Base-by-base conservation (phyloP, 2,888 invertebrate genomes). In the Morpho achilles region DNA sequence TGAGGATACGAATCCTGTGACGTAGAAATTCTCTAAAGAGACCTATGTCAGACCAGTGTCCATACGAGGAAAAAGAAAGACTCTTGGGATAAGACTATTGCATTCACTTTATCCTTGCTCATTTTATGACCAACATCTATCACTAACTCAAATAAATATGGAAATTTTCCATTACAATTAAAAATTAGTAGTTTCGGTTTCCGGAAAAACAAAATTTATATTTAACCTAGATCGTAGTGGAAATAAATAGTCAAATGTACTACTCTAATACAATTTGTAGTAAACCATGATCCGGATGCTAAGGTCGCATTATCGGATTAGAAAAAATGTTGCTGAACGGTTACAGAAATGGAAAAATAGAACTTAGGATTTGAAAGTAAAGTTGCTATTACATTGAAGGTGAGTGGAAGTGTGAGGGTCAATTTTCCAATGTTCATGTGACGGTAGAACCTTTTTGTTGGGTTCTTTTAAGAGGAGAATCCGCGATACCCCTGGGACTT, bases 241-340 rank as follows among this genome's bases (percentile, higher is more conserved):
- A 80, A 77, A 85, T 87, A 87, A 87, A 88, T 88, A 87, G 87
- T 88, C 87, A 87, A 87, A 87, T 86, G 79, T 86, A 85, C 87
- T 86, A 82, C 87, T 87, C 86, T 87, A 87, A 89, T 88, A 89
- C 88, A 89, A 89, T 89, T 89, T 89, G 88, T 89, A 89, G 88
- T 89, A 88, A 89, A 88, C 88, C 88, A 88, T 87, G 88, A 88
- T 88, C 87, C 86, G 84, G 82, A 77, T 85, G 82, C 86, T 87
- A 88, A 87, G 87, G 87, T 87, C 84, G 85, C 87, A 88, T 89
- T 89, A 89, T 88, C 87, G 85, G 85, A 89, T 87, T 87, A 87
- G 84, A 87, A 87, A 87, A 88, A 88, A 85, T 82, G 84, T 87
- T 84, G 81, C 82, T 79, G 77, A 80, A 82, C 73, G 76, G 72